Conservation (phyloP, 2,797 vertebrate genomes). For the Bradypodion pumilum region DNA sequence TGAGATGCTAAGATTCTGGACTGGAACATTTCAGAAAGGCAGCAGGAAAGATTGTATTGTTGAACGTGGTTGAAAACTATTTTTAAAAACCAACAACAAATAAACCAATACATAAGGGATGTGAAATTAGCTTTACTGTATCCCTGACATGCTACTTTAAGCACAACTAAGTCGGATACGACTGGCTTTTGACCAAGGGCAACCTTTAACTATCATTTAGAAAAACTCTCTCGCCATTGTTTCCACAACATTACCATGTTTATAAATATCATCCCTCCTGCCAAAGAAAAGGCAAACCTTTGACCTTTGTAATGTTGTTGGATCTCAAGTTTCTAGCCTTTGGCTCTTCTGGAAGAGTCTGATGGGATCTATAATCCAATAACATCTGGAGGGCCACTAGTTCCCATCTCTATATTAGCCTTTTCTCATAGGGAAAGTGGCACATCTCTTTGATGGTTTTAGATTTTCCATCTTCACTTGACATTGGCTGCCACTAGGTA, state of each 20-base stretch:
- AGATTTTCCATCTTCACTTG: too few species aligned
- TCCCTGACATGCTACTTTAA: neutral
- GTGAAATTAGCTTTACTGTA: neutral
- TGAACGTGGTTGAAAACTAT: neutral
- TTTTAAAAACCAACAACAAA: neutral
- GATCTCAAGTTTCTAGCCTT: neutral
- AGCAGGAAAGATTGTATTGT: neutral
- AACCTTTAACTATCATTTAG: conserved; percentile 61
- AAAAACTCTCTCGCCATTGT: conserved; percentile 8
- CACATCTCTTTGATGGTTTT: too few species aligned
- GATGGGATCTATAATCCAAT: neutral
- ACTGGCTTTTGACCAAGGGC: too few species aligned
- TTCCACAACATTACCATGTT: neutral
- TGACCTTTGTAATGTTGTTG: neutral
- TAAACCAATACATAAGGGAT: neutral
- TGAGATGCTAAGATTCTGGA: neutral
- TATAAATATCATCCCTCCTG: neutral
- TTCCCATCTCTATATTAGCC: too few species aligned
- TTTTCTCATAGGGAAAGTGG: neutral
- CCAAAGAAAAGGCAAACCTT: neutral
- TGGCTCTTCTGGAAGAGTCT: too few species aligned
- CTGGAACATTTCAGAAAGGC: neutral
- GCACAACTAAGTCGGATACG: too few species aligned
- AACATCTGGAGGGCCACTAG: neutral
- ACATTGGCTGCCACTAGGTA: too few species aligned